A percentile compares a stretch with the other conserved stretches of the same genome.
These are phyloP conservation scores for Myripristis murdjan DNA, from an alignment of 2,797 vertebrate genomes.

Conservation along the genomic window DNA sequence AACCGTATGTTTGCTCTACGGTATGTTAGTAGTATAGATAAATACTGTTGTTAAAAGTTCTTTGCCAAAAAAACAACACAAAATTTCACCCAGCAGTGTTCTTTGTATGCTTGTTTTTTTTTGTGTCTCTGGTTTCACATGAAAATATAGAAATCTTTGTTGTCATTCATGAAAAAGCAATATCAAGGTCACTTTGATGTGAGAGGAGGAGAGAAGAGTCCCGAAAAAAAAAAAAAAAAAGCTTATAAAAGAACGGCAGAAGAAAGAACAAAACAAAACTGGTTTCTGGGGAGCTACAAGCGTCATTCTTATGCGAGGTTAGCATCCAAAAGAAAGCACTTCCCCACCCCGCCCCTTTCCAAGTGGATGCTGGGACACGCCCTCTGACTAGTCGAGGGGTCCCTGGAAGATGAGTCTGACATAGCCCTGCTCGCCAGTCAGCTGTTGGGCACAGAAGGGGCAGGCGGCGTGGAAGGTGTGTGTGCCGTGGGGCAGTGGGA, in stretches of 20 bases:
- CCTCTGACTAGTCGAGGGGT: slow-evolving; percentile 91
- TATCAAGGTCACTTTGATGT: slow-evolving; percentile 89
- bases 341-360: slow-evolving; percentile 4
- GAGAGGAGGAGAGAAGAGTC: slow-evolving; percentile 62
- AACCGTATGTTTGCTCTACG: slow-evolving; percentile 48
- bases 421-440: slow-evolving; percentile 93
- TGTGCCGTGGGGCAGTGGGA: slow-evolving; percentile 97
- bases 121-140: slow-evolving; percentile 80
- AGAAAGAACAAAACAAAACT: slow-evolving; percentile 27
- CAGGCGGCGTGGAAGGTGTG: slow-evolving; percentile 98
- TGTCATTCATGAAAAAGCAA: slow-evolving; percentile 82
- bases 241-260: slow-evolving; percentile 49
- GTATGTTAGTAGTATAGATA: slow-evolving; percentile 74
- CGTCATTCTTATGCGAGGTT: slow-evolving; percentile 1
- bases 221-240: slow-evolving; percentile 58
- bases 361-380: slow-evolving; percentile 39
- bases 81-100: slow-evolving; percentile 75
- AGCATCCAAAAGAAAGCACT: slow-evolving; percentile 17
- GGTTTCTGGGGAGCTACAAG: slow-evolving; percentile 28
- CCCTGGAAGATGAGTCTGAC: slow-evolving; percentile 99
- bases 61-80: slow-evolving; percentile 68
- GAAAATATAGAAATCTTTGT: slow-evolving; percentile 89
- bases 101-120: slow-evolving; percentile 63
- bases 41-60: slow-evolving; percentile 78
- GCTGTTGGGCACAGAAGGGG: slow-evolving; percentile 96